Base-by-base conservation (phyloP, 2,113 vertebrate genomes). In the Aspiorhynchus laticeps region DNA sequence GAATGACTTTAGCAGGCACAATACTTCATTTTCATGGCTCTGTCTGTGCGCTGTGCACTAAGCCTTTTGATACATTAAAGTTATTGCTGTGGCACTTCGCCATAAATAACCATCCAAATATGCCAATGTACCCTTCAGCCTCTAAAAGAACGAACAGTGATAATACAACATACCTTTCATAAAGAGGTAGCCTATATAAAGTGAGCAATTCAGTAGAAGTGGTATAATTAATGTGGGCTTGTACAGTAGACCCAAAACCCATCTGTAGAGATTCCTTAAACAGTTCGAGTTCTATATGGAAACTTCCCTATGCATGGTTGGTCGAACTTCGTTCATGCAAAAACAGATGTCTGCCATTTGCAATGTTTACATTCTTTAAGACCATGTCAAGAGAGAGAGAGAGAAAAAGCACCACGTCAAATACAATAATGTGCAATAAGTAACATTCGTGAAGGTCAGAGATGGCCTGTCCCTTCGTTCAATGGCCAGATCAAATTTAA, bases 311-410 rank as follows among this genome's bases (percentile, higher is more conserved):
- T 67, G 78, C n/a, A 63, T 43, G 87, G 84, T 89, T 88, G 88
- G 90, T 90, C 69, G 79, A 59, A 88, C 87, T 41, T 26, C 38
- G 75, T 56, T 89, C 87, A 94, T 91, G 92, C 12, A 96, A 96
- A 96, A 94, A 95, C 97, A 99, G 96, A 97, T 97, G 97, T 96
- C 93, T 88, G 81, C 90, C 94, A 88, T 94, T 94, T 82, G 94
- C 93, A 96, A 96, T 97, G 96, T 97, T 97, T 97, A 96, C 96
- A 96, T 96, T 97, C 93, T 95, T 94, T 92, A 87, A 93, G 92
- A 92, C 87, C 91, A 91, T 91, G 41, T 48, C 17, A 92, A 85
- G 51, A 24, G 38, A 24, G 59, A 53, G 51, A 53, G 46, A 48
- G 17, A 53, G 51, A 53, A 36, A 7, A 24, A 14, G 78, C 87